These are phyloP conservation scores for Matsumurasca onukii DNA, from an alignment of 1,140 invertebrate species.

Conservation along the genomic window DNA sequence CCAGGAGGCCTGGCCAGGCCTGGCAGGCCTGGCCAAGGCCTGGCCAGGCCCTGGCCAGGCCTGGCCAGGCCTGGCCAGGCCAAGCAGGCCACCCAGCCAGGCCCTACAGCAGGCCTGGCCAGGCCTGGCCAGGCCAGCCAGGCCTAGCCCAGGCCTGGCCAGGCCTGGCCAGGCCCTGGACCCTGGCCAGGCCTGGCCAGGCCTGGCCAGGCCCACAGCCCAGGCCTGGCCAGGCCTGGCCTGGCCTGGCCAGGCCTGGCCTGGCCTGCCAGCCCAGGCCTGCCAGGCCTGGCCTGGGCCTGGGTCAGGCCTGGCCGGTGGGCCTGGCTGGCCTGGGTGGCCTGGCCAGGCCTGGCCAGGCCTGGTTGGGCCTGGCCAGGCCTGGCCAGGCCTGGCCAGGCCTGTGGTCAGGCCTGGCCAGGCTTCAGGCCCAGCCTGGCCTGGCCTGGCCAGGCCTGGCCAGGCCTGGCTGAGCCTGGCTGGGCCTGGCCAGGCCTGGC, in stretches of 20 bases:
- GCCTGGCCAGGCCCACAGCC: not conserved
- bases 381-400: not conserved
- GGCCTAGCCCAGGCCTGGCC: too few species aligned
- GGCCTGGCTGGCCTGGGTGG: not conserved
- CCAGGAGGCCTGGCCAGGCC: not conserved
- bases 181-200: not conserved
- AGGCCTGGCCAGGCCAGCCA: too few species aligned
- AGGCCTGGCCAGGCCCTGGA: too few species aligned
- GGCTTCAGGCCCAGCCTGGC: not conserved
- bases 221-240: not conserved
- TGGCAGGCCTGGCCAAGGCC: too few species aligned
- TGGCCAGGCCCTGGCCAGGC: too few species aligned
- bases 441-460: not conserved
- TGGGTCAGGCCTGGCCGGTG: too few species aligned
- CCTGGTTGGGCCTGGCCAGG: not conserved
- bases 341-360: not conserved
- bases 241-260: not conserved
- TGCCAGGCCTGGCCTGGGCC: too few species aligned
- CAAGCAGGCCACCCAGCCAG: not conserved
- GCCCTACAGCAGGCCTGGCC: not conserved
- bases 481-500: conserved; percentile 3
- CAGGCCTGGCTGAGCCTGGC: not conserved
- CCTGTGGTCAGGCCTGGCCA: conserved; percentile 20
- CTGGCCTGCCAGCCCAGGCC: not conserved
- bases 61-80: not conserved